Evolutionary conservation across 2,888 invertebrate genomes (phyloP).

Genomic region (Acrobasis repandana): DNA sequence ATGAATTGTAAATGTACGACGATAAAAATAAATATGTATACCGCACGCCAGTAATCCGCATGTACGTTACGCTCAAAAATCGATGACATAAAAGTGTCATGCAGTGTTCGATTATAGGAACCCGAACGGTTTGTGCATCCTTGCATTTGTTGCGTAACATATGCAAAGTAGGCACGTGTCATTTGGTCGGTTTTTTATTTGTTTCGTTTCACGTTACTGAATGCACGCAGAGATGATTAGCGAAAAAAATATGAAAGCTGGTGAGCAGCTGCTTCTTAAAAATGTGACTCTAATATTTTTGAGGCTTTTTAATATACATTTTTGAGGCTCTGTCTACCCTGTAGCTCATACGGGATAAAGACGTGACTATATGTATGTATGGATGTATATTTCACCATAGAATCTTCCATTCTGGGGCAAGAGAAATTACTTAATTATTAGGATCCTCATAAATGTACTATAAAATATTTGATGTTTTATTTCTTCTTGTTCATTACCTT

Average conservation of each 20-base stretch:
- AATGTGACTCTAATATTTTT: not conserved
- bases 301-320: not conserved
- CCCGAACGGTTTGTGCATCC: conserved; percentile 40
- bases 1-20: not conserved
- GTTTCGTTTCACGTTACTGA: not conserved
- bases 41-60: not conserved
- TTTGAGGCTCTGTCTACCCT: too few species aligned
- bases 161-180: conserved; percentile 58
- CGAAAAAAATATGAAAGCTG: conserved; percentile 17
- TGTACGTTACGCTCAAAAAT: conserved; percentile 17
- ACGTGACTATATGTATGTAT: too few species aligned
- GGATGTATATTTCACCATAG: too few species aligned
- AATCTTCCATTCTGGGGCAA: too few species aligned
- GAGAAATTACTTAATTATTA: too few species aligned
- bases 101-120: conserved; percentile 45
- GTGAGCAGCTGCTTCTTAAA: conserved; percentile 14
- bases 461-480: not conserved
- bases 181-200: conserved; percentile 30
- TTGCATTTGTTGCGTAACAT: conserved; percentile 45
- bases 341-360: too few species aligned
- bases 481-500: not conserved
- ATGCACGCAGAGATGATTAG: conserved; percentile 15
- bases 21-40: not conserved
- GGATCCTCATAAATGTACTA: too few species aligned
- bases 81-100: conserved; percentile 69